Evolutionary conservation across 1,140 invertebrate species (phyloP).

Genomic region (Aradophagus sp.): DNA sequence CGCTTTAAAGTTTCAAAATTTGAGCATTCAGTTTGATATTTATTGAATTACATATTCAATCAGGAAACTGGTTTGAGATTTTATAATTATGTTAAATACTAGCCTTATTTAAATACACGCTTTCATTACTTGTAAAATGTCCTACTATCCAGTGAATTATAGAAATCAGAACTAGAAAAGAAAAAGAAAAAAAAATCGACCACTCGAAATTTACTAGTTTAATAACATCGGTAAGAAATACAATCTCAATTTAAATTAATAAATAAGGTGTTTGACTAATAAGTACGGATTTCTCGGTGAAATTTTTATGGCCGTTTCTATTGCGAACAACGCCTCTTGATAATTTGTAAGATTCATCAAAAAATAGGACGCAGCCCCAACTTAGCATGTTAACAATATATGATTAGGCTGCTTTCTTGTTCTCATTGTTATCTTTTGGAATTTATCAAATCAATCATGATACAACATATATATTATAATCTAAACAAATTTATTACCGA

Average conservation of each 20-base stretch:
- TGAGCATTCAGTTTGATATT: too few species aligned
- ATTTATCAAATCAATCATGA: constrained; percentile 65
- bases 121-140: too few species aligned
- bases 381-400: constrained; percentile 44
- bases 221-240: constrained; percentile 14
- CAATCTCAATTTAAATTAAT: constrained; percentile 24
- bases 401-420: constrained; percentile 58
- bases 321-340: constrained; percentile 26
- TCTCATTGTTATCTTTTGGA: constrained; percentile 66
- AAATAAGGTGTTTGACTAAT: constrained; percentile 15
- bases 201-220: constrained; percentile 27
- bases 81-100: too few species aligned
- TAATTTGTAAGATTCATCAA: constrained; percentile 32
- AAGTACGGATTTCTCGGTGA: constrained; percentile 6
- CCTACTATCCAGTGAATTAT: constrained; percentile 43
- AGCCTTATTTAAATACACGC: too few species aligned
- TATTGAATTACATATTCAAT: too few species aligned
- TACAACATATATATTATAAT: constrained; percentile 56
- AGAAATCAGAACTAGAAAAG: constrained; percentile 20
- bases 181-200: background rate
- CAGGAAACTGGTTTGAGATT: too few species aligned
- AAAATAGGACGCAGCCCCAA: constrained; percentile 43
- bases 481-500: constrained; percentile 51
- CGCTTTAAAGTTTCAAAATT: too few species aligned
- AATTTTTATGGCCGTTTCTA: constrained; percentile 40